Conservation (phyloP, 2,797 vertebrate genomes). For the Brachymystax lenok region DNA sequence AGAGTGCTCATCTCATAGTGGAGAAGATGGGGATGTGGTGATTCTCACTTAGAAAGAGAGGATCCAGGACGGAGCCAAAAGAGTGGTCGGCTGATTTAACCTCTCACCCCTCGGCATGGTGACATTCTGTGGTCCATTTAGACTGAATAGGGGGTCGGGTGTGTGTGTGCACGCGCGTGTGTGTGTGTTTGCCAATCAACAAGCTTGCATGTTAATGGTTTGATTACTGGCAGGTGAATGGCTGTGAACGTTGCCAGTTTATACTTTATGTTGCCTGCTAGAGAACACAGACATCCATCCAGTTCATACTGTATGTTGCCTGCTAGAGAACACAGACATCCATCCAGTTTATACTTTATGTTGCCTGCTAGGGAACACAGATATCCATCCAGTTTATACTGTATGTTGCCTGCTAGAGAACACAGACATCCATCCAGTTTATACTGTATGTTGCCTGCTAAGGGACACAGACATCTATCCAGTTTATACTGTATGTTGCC, state of each 20-base stretch:
- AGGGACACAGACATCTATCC: too few species aligned
- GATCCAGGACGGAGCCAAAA: constrained; percentile 33
- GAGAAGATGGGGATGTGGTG: constrained; percentile 8
- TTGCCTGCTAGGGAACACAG: too few species aligned
- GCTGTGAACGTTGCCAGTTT: not conserved
- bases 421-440: too few species aligned
- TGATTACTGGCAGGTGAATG: not conserved
- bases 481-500: too few species aligned
- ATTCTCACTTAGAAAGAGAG: constrained; percentile 30
- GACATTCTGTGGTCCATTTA: constrained; percentile 38
- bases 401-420: too few species aligned
- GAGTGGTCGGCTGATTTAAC: constrained; percentile 47
- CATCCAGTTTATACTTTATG: too few species aligned
- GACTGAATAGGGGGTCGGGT: not conserved
- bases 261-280: too few species aligned
- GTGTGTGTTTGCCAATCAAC: not conserved
- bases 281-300: too few species aligned
- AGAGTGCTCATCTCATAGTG: constrained; percentile 55
- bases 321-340: too few species aligned
- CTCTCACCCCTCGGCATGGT: constrained; percentile 31
- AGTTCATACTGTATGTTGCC: too few species aligned
- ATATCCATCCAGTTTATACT: too few species aligned
- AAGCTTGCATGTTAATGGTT: not conserved
- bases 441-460: too few species aligned
- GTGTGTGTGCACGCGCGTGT: not conserved